A percentile compares a stretch with the other conserved stretches of the same genome.
Evolutionary conservation across 2,888 invertebrate species (phyloP).

Genomic region (Abscondita cerata): DNA sequence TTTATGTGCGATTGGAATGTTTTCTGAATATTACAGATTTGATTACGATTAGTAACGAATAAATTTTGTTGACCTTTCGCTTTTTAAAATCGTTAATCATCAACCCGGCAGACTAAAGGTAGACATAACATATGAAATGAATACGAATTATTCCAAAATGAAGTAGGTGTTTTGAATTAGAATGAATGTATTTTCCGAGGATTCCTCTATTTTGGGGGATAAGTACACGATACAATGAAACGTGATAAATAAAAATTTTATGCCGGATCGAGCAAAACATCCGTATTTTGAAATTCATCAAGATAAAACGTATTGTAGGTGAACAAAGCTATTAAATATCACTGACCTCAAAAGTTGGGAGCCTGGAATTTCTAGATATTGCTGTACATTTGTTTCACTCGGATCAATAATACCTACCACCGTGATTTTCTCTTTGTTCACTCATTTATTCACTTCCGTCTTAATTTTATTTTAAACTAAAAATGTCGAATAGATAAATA

Average conservation of each 20-base stretch:
- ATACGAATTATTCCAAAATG: neutral
- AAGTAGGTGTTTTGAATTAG: neutral
- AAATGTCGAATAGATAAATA: no score
- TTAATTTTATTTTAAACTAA: no score
- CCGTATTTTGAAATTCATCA: no score
- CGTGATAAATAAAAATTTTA: no score
- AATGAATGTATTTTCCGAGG: no score
- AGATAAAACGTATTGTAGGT: no score
- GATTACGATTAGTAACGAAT: neutral
- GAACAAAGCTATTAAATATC: neutral
- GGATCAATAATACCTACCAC: neutral
- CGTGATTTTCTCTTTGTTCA: neutral
- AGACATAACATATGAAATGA: neutral
- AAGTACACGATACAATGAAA: no score
- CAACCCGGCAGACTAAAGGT: neutral
- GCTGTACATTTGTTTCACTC: neutral
- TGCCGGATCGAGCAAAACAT: no score
- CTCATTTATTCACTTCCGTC: no score
- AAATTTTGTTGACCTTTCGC: conserved; percentile 1
- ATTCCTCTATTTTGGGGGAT: no score
- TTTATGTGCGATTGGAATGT: no score
- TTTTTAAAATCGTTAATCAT: neutral
- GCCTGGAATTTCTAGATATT: conserved; percentile 3
- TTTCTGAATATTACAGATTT: neutral
- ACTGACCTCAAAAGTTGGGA: neutral